These are phyloP conservation scores for Champsocephalus gunnari DNA, from an alignment of 2,797 vertebrate species.

Conservation along the genomic window DNA sequence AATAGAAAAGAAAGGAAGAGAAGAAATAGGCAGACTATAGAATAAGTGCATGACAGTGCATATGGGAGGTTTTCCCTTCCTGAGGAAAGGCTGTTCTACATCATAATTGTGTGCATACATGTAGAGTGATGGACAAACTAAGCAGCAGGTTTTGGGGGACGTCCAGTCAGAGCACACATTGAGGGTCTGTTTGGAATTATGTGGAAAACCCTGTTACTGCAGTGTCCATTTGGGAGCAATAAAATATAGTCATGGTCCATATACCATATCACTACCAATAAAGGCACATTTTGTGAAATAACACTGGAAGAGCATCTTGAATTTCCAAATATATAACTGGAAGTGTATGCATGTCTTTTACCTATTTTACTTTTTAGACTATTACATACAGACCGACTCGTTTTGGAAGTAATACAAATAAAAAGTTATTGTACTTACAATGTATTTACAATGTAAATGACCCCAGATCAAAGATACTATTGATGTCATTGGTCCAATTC, in stretches of 20 bases:
- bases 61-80: conserved; percentile 30
- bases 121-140: conserved; percentile 20
- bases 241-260: conserved; percentile 36
- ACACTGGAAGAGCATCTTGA: conserved; percentile 9
- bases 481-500: too few species aligned
- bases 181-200: conserved; percentile 46
- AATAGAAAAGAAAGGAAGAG: conserved; percentile 11
- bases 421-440: too few species aligned
- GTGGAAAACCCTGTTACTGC: conserved; percentile 48
- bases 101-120: conserved; percentile 18
- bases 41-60: conserved; percentile 23
- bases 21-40: neutral
- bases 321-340: conserved; percentile 1
- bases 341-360: neutral
- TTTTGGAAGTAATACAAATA: neutral
- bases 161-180: conserved; percentile 24
- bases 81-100: conserved; percentile 33
- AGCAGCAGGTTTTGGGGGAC: conserved; percentile 36
- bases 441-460: too few species aligned
- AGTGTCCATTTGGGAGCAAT: conserved; percentile 55
- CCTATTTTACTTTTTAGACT: neutral
- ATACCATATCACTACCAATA: conserved; percentile 33
- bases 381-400: neutral
- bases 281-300: conserved; percentile 29
- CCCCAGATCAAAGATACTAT: too few species aligned